Evolutionary conservation across 1,140 invertebrate genomes (phyloP).

Genomic region (Chrysomallon squamiferum): DNA sequence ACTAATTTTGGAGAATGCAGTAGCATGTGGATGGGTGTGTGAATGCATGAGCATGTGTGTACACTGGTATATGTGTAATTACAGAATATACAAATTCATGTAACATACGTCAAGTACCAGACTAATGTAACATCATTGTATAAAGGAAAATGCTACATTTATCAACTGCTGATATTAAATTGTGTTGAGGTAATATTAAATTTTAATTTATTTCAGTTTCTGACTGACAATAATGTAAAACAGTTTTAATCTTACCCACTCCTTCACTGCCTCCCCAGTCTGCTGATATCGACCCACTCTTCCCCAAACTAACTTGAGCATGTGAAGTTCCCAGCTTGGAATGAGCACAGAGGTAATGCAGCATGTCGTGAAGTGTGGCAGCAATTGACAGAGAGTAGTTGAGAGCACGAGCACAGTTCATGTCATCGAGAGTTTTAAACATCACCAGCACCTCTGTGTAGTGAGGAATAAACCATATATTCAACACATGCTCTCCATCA

Average conservation of each 20-base stretch:
- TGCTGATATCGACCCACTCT: constrained; percentile 53
- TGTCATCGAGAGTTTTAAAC: constrained; percentile 54
- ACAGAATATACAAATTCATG: too few relatives aligned
- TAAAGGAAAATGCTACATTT: too few relatives aligned
- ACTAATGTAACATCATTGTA: too few relatives aligned
- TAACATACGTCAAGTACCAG: too few relatives aligned
- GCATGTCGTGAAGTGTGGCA: constrained; percentile 55
- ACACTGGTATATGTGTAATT: too few relatives aligned
- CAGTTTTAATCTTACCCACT: constrained; percentile 51
- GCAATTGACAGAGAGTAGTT: constrained; percentile 45
- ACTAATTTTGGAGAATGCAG: background rate
- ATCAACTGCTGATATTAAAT: too few relatives aligned
- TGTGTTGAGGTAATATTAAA: too few relatives aligned
- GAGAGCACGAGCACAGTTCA: constrained; percentile 41
- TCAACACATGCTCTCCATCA: constrained; percentile 56
- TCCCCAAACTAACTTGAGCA: constrained; percentile 40
- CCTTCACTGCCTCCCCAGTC: constrained; percentile 61
- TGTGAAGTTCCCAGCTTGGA: constrained; percentile 49
- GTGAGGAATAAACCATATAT: constrained; percentile 64
- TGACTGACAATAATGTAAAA: too few relatives aligned
- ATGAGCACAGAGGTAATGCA: constrained; percentile 61
- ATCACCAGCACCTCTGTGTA: constrained; percentile 57
- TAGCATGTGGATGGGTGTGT: background rate
- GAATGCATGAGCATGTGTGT: too few relatives aligned
- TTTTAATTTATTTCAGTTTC: too few relatives aligned